phyloP scores from a whole-genome alignment of 2,888 invertebrate genomes.

The Beris chalybata region DNA sequence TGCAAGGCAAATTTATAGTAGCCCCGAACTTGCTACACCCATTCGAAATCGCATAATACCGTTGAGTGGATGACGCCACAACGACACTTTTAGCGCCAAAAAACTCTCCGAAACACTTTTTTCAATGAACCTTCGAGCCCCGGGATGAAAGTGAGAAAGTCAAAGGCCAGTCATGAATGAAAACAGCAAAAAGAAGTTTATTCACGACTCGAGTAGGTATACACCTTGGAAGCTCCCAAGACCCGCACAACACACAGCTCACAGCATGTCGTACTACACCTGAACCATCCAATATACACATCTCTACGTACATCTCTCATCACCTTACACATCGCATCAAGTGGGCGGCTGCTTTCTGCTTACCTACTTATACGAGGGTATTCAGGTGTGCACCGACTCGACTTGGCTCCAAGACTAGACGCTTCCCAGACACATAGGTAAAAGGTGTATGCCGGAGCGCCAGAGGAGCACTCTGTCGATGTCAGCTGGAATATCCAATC shows the following conservation, averaged over 20 bases:
- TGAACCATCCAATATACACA: constrained; percentile 3
- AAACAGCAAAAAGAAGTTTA: too few species aligned
- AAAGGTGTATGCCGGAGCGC: constrained; percentile 1
- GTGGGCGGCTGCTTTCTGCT: constrained; percentile 35
- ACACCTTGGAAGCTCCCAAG: constrained; percentile 7
- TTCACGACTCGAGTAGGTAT: constrained; percentile 1
- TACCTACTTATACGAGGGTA: constrained; percentile 32
- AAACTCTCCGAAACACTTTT: constrained; percentile 1
- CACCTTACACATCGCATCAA: constrained; percentile 20
- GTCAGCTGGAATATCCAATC: too few species aligned
- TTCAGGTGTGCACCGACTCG: constrained; percentile 31
- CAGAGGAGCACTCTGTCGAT: too few species aligned
- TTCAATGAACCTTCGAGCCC: background rate
- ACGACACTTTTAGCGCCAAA: too few species aligned
- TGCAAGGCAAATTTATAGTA: too few species aligned
- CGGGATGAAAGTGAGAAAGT: constrained; percentile 1
- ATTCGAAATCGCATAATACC: too few species aligned
- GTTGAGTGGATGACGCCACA: too few species aligned
- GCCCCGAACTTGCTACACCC: too few species aligned
- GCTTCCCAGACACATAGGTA: constrained; percentile 16
- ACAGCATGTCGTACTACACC: constrained; percentile 6
- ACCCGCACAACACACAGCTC: constrained; percentile 4
- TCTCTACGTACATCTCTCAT: constrained; percentile 13
- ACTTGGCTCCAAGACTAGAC: constrained; percentile 10
- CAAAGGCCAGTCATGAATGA: background rate